These are phyloP conservation scores for Microcebus jonahi DNA, from an alignment of 2,113 vertebrate genomes.

Conservation along the genomic window DNA sequence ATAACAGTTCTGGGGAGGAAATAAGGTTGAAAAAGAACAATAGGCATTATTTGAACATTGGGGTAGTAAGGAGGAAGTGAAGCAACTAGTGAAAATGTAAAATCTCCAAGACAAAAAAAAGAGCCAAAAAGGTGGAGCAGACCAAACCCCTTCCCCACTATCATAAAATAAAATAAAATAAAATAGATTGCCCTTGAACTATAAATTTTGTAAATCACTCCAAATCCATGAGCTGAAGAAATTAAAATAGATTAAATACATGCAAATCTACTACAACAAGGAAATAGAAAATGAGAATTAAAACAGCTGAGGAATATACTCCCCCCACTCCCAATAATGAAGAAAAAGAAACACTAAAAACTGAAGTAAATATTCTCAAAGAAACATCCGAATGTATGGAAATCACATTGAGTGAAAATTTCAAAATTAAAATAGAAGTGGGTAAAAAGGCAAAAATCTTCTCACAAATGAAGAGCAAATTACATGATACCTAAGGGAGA, in stretches of 20 bases:
- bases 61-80: neutral
- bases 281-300: neutral
- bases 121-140: neutral
- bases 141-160: neutral
- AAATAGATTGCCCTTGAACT: neutral
- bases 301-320: neutral
- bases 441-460: neutral
- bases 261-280: neutral
- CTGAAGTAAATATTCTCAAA: neutral
- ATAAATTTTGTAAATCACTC: neutral
- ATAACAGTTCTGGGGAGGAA: neutral
- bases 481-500: neutral
- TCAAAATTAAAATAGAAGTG: neutral
- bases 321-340: neutral
- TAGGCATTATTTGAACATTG: neutral
- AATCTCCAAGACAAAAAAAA: neutral
- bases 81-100: neutral
- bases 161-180: neutral
- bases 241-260: neutral
- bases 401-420: neutral
- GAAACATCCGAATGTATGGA: neutral
- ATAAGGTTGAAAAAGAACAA: neutral
- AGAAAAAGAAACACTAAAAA: neutral
- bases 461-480: slow-evolving; percentile 13
- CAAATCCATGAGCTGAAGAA: neutral